These are phyloP conservation scores for Potorous gilbertii DNA, from an alignment of 2,797 vertebrate species.

Conservation along the genomic window DNA sequence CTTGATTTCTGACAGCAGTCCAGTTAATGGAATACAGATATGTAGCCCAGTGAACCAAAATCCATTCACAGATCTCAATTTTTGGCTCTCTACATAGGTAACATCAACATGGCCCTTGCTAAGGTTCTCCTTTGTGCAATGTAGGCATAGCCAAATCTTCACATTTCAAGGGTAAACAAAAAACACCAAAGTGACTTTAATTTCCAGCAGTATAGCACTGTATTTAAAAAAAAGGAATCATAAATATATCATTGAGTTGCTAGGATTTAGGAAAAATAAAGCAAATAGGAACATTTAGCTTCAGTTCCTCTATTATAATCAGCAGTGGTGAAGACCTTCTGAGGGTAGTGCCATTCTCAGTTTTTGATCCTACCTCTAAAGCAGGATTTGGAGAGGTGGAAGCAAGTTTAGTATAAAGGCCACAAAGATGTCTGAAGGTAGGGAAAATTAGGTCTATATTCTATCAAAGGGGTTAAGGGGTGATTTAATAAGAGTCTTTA, in stretches of 20 bases:
- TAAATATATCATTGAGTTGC: background rate
- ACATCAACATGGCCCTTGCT: constrained; percentile 25
- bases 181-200: background rate
- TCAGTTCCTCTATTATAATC: background rate
- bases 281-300: background rate
- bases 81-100: constrained; percentile 15
- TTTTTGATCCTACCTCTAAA: background rate
- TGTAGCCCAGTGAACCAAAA: constrained; percentile 27
- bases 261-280: background rate
- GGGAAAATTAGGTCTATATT: background rate
- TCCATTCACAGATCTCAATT: constrained; percentile 19
- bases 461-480: constrained; percentile 22
- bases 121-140: background rate
- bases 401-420: constrained; percentile 11
- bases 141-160: constrained; percentile 46
- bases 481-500: background rate
- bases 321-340: background rate
- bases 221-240: background rate
- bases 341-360: background rate
- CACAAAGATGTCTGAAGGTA: constrained; percentile 32
- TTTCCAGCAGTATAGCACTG: background rate
- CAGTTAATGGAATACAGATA: constrained; percentile 10
- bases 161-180: constrained; percentile 41
- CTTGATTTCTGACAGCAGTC: background rate
- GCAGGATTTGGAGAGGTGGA: background rate